phyloP scores from a whole-genome alignment of 2,888 invertebrate genomes.

The Cephus pulcher region DNA sequence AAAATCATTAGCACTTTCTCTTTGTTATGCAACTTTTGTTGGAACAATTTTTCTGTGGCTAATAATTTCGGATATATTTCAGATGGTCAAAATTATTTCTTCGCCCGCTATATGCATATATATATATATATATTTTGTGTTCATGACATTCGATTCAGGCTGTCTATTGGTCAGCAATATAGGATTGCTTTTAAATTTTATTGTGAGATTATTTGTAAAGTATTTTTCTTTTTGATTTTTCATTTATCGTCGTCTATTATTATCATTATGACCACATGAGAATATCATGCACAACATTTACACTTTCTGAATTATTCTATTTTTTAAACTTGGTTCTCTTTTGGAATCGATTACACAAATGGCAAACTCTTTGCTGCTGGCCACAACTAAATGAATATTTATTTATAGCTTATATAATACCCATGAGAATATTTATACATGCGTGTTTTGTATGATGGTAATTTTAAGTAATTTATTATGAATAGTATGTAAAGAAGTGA shows the following conservation, averaged over 20 bases:
- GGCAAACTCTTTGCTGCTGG: not conserved
- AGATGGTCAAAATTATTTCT: not conserved
- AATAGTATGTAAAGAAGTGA: slow-evolving; percentile 30
- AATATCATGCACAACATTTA: slow-evolving; percentile 8
- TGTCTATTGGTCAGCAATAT: not conserved
- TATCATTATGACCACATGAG: slow-evolving; percentile 1
- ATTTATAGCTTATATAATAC: slow-evolving; percentile 1
- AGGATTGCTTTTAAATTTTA: not conserved
- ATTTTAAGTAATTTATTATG: slow-evolving; percentile 40
- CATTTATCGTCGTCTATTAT: not conserved
- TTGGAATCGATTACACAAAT: not conserved
- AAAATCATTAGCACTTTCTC: not conserved
- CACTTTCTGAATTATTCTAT: not conserved
- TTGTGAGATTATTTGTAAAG: not conserved
- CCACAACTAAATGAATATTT: not conserved
- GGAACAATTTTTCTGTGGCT: not conserved
- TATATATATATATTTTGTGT: slow-evolving; percentile 6
- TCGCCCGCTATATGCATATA: slow-evolving; percentile 2
- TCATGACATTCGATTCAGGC: not conserved
- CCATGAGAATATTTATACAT: slow-evolving; percentile 39
- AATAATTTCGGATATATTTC: not conserved
- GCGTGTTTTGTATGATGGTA: slow-evolving; percentile 42
- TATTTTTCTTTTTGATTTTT: not conserved
- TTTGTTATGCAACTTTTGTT: not conserved
- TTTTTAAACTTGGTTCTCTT: not conserved